A percentile compares a stretch with the other conserved stretches of the same genome.
Conservation (phyloP, 2,797 vertebrate species). For the Lepus oiostolus region DNA sequence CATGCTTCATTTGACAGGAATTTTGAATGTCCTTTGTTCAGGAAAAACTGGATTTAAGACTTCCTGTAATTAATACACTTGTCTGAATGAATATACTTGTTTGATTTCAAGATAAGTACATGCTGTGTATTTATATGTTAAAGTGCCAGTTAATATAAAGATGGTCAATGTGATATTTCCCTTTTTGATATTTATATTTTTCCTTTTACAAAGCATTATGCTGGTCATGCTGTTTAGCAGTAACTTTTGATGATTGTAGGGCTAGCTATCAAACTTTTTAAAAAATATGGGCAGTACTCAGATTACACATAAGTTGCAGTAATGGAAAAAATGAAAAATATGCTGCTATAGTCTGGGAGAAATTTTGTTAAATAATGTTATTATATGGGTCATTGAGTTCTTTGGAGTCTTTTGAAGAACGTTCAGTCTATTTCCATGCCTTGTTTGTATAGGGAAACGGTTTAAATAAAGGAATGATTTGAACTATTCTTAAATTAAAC, state of each 20-base stretch:
- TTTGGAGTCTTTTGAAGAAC: slow-evolving; percentile 87
- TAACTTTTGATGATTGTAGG: slow-evolving; percentile 81
- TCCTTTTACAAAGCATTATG: slow-evolving; percentile 34
- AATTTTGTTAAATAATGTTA: slow-evolving; percentile 87
- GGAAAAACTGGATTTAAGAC: not conserved
- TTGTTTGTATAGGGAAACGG: slow-evolving; percentile 85
- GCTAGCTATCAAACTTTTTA: slow-evolving; percentile 29
- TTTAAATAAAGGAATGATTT: slow-evolving; percentile 88
- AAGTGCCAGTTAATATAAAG: slow-evolving; percentile 36
- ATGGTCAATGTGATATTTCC: not conserved
- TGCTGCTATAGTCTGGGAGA: slow-evolving; percentile 82
- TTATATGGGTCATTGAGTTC: slow-evolving; percentile 84
- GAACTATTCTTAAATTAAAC: slow-evolving; percentile 84
- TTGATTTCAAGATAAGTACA: not conserved
- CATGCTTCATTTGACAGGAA: slow-evolving; percentile 42
- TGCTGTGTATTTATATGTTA: not conserved
- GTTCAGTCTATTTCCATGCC: slow-evolving; percentile 86
- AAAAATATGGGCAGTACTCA: slow-evolving; percentile 74
- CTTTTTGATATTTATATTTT: slow-evolving; percentile 28
- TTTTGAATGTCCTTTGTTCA: slow-evolving; percentile 67
- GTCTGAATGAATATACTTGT: not conserved
- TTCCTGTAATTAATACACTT: slow-evolving; percentile 26
- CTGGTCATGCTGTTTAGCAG: slow-evolving; percentile 71
- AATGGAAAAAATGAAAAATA: slow-evolving; percentile 80
- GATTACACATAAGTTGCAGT: slow-evolving; percentile 83